Conservation (phyloP, 2,888 invertebrate species). For the Acanthosoma haemorrhoidale region DNA sequence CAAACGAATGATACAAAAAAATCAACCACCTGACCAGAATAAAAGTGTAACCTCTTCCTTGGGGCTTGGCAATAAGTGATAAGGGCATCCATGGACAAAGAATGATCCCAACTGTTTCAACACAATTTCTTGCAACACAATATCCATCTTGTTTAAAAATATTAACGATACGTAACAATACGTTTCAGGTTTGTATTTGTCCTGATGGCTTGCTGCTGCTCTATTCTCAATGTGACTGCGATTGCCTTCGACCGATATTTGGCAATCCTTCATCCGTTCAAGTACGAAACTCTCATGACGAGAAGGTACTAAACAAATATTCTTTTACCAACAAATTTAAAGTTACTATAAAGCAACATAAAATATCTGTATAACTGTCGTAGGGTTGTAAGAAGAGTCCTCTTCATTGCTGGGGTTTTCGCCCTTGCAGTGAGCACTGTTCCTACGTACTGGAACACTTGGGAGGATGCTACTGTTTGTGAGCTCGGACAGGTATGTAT, state of each 20-base stretch:
- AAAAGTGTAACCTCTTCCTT: too few species aligned
- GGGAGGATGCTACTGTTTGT: slow-evolving; percentile 57
- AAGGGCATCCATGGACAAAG: too few species aligned
- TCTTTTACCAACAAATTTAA: too few species aligned
- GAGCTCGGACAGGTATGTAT: slow-evolving; percentile 52
- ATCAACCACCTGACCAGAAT: too few species aligned
- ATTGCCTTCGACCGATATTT: slow-evolving; percentile 74
- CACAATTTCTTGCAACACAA: too few species aligned
- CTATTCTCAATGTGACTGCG: slow-evolving; percentile 70
- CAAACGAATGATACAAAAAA: too few species aligned
- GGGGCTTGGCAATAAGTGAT: too few species aligned
- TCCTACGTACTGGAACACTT: slow-evolving; percentile 74
- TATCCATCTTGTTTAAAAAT: background rate
- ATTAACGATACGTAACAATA: background rate
- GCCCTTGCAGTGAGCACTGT: slow-evolving; percentile 62
- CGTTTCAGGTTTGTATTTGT: slow-evolving; percentile 46
- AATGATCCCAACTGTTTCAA: too few species aligned
- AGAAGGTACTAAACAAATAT: slow-evolving; percentile 46
- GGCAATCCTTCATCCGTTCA: slow-evolving; percentile 71
- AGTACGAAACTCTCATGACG: slow-evolving; percentile 68
- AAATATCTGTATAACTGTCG: slow-evolving; percentile 2
- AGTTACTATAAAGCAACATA: background rate
- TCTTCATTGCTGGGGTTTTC: slow-evolving; percentile 61
- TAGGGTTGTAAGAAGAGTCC: slow-evolving; percentile 56
- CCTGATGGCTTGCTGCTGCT: slow-evolving; percentile 70